Base-by-base conservation (phyloP, 1,140 invertebrate genomes). In the Pseudobourletiella spinata region DNA sequence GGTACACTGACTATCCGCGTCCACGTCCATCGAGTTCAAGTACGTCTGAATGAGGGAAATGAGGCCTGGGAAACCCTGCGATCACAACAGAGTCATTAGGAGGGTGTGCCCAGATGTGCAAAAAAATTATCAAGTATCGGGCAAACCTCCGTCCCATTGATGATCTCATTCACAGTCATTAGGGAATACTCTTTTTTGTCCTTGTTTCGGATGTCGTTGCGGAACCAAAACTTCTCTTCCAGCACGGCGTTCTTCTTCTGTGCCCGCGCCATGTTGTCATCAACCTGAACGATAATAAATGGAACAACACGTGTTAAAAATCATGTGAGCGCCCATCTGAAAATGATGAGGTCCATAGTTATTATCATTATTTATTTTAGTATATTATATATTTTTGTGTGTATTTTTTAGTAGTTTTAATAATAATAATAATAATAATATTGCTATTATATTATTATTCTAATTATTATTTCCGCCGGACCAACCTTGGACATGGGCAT, bases 251-350 rank as follows among this genome's bases (percentile, higher is more conserved):
- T 87, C 52, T 86, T 81, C 74, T 88, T 87, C 77, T 98, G 94
- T 11, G 94, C 94, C 52, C 84, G 86, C 70, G 87, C 83, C 93
- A 99, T 96, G 77, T 99, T 99, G 77, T 98, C 93, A 75, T 98
- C 95, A 43, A 98, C 91, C 86, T 88, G 63, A 14, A 54, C 8
- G 14, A 6, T 22, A 48, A 48, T 6, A 48, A 48, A 48, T 15
- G 6, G 11, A 6, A 48, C 11, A 6, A 11, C 6, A 18, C 8
- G 6, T 48, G 18, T 48, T 11, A 48, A 6, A 15, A 48, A 48
- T 6, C 20, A 18, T 11, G 44, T 15, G 44, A 48, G 44, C n/a
- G n/a, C n/a, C n/a, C n/a, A n/a, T n/a, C n/a, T n/a, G n/a, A n/a
- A n/a, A n/a, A n/a, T n/a, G n/a, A n/a, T n/a, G n/a, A n/a, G n/a